Base-by-base conservation (phyloP, 2,113 vertebrate genomes). In the Corythoichthys haematopterus region DNA sequence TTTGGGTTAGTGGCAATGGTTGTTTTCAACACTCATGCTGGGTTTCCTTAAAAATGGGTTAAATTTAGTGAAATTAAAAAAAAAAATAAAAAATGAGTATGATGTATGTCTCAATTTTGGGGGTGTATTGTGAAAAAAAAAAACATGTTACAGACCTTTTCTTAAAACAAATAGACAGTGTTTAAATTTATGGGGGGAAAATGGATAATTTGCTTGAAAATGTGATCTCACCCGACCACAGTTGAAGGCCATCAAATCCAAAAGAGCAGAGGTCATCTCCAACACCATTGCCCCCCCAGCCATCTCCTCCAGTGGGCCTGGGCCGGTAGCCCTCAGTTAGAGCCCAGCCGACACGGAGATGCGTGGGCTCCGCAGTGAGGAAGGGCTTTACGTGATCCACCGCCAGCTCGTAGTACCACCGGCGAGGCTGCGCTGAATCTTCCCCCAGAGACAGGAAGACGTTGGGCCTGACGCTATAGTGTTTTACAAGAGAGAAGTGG, bases 321-420 rank as follows among this genome's bases (percentile, higher is more conserved):
- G 96, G 96, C 0, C 83, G 92, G 75, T 94, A 96, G 0, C 94
- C 94, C 64, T 94, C 92, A 0, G 92, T 93, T 76, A 86, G 93
- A 53, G 95, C 96, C 96, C 96, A 98, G 73, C 96, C 96, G n/a
- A 98, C 94, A 3, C 94, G 92, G 48, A 98, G 85, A 67, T 98
- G 96, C 46, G 95, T 97, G 2, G 96, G 94, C 74, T 98, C 95
- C 13, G 94, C 88, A 0, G 95, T 96, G 70, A 97, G 89, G 55
- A 98, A 98, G 0, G 92, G 89, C 40, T 95, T 91, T 0, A 92
- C 85, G 3, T 93, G 90, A 79, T 98, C 96, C 82, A 98, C 93
- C 77, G 93, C 92, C 75, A 98, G 85, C 57, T 98, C 96, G 33
- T 95, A 98, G 84, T 98, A 98, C 96, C 96, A 98, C 72, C 93